phyloP scores from a whole-genome alignment of 2,888 invertebrate species.

The Pammene aurita region DNA sequence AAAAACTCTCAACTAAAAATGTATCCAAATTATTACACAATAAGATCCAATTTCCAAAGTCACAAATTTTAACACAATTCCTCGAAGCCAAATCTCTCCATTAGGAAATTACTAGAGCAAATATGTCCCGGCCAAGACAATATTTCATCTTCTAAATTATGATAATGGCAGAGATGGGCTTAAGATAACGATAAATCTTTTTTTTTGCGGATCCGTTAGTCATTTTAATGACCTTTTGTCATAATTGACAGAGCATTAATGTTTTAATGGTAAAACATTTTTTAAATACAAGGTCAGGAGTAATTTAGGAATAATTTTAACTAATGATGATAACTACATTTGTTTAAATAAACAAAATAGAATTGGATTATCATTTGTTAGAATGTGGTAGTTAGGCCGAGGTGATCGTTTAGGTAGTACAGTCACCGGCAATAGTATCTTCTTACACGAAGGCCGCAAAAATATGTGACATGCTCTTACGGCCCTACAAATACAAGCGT shows the following conservation, averaged over 20 bases:
- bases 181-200: constrained; percentile 57
- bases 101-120: constrained; percentile 62
- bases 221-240: constrained; percentile 25
- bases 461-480: no score
- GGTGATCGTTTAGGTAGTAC: no score
- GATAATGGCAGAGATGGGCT: constrained; percentile 59
- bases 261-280: constrained; percentile 7
- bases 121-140: constrained; percentile 45
- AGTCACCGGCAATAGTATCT: no score
- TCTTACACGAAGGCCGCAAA: no score
- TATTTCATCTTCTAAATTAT: constrained; percentile 64
- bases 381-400: no score
- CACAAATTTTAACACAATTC: neutral
- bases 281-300: neutral
- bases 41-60: neutral
- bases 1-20: no score
- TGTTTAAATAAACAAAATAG: no score
- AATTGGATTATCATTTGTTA: no score
- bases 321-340: no score
- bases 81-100: constrained; percentile 57
- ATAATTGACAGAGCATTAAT: constrained; percentile 29
- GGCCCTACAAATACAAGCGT: no score
- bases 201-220: constrained; percentile 48
- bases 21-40: no score
- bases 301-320: no score